A percentile compares a stretch with the other conserved stretches of the same genome.
These are phyloP conservation scores for Torymus texanus DNA, from an alignment of 2,888 invertebrate genomes.

Conservation along the genomic window DNA sequence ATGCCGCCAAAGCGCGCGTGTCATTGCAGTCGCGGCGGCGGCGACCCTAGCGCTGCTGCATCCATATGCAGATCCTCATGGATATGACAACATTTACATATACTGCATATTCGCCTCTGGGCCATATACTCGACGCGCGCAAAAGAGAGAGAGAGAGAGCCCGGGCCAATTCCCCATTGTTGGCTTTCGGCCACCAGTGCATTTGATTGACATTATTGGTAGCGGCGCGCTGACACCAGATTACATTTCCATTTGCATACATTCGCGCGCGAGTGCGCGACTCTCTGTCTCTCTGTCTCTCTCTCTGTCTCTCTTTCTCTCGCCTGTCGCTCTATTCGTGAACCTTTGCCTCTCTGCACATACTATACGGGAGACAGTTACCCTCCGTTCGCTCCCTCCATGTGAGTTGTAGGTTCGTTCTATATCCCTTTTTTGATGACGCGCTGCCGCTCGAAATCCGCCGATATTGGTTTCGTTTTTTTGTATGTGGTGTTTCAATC, in stretches of 20 bases:
- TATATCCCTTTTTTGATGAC: conserved; percentile 1
- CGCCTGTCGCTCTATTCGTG: not conserved
- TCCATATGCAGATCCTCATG: conserved; percentile 75
- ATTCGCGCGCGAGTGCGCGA: conserved; percentile 60
- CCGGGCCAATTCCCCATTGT: conserved; percentile 72
- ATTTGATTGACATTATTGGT: conserved; percentile 76
- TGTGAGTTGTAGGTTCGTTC: not conserved
- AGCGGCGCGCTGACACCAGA: conserved; percentile 74
- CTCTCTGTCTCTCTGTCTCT: no score
- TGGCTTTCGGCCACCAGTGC: conserved; percentile 74
- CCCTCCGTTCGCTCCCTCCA: not conserved
- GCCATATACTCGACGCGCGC: conserved; percentile 68
- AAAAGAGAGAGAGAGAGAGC: conserved; percentile 27
- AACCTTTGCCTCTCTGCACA: not conserved
- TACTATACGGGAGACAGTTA: not conserved
- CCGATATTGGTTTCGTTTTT: conserved; percentile 38
- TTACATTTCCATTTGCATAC: conserved; percentile 76
- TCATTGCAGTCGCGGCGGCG: conserved; percentile 63
- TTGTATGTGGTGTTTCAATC: conserved; percentile 5
- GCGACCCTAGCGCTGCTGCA: conserved; percentile 60
- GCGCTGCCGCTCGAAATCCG: conserved; percentile 13
- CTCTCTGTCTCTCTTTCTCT: no score
- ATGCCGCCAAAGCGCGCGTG: conserved; percentile 71
- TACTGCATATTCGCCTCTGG: conserved; percentile 74
- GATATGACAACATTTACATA: conserved; percentile 76